Evolutionary conservation across 2,797 vertebrate species (phyloP).

Genomic region (Cirrhinus molitorella): DNA sequence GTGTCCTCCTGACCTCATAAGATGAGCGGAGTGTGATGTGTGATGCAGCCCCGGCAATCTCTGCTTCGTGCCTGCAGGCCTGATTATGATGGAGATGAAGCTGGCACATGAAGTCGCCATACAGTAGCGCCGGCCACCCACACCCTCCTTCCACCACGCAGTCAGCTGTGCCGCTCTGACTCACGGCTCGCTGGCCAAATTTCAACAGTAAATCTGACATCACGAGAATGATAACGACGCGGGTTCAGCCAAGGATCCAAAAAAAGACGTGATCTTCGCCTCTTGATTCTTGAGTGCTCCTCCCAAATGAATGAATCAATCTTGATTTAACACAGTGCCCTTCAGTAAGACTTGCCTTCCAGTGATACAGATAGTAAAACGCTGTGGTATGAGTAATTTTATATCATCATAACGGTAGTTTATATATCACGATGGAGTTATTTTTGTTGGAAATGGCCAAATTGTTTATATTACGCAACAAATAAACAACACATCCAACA

Average conservation of each 20-base stretch:
- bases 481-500: neutral
- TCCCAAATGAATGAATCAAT: constrained; percentile 48
- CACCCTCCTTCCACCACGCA: constrained; percentile 25
- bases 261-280: constrained; percentile 33
- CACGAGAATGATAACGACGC: constrained; percentile 40
- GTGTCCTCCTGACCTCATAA: constrained; percentile 48
- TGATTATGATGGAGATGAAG: constrained; percentile 35
- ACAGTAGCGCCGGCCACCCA: constrained; percentile 13
- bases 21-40: constrained; percentile 17
- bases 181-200: constrained; percentile 37
- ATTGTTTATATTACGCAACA: neutral
- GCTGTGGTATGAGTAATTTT: constrained; percentile 9
- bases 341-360: constrained; percentile 32
- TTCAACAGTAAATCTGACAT: constrained; percentile 48
- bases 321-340: constrained; percentile 28
- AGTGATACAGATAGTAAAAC: constrained; percentile 11
- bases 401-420: constrained; percentile 7
- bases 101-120: constrained; percentile 12
- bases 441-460: neutral
- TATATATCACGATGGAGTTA: neutral
- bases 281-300: constrained; percentile 32
- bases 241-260: constrained; percentile 50
- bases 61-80: constrained; percentile 32
- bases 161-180: constrained; percentile 33
- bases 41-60: constrained; percentile 22